Evolutionary conservation across 2,888 invertebrate genomes (phyloP).

Genomic region (Calameuta filiformis): DNA sequence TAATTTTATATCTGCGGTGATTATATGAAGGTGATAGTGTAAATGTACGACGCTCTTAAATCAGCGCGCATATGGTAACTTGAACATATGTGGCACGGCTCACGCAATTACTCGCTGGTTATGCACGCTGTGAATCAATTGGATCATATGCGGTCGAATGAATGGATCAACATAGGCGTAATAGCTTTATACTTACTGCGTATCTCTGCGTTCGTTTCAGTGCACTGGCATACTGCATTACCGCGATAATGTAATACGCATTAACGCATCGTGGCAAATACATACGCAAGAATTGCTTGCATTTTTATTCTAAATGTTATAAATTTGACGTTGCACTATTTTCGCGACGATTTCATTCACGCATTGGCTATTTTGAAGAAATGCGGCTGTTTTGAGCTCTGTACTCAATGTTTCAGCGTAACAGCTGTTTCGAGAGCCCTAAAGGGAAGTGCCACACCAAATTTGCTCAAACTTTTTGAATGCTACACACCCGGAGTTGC

Average conservation of each 20-base stretch:
- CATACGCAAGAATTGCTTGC: background rate
- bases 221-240: background rate
- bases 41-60: background rate
- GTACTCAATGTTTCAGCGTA: too few relatives aligned
- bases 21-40: background rate
- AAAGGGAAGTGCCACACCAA: too few relatives aligned
- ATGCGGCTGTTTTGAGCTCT: too few relatives aligned
- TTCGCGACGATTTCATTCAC: too few relatives aligned
- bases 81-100: conserved; percentile 14
- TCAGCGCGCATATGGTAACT: background rate
- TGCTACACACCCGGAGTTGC: too few relatives aligned
- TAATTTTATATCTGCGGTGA: background rate
- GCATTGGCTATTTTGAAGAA: too few relatives aligned
- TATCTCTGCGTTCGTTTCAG: background rate
- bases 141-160: conserved; percentile 35
- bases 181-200: conserved; percentile 31
- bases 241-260: background rate
- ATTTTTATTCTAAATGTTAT: background rate
- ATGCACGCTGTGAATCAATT: conserved; percentile 33
- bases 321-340: too few relatives aligned
- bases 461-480: too few relatives aligned
- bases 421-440: too few relatives aligned
- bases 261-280: background rate
- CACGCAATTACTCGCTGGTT: conserved; percentile 33
- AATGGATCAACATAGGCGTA: conserved; percentile 32